A percentile compares a stretch with the other conserved stretches of the same genome.
phyloP scores from a whole-genome alignment of 2,888 invertebrate genomes.

The Agrotis exclamationis region DNA sequence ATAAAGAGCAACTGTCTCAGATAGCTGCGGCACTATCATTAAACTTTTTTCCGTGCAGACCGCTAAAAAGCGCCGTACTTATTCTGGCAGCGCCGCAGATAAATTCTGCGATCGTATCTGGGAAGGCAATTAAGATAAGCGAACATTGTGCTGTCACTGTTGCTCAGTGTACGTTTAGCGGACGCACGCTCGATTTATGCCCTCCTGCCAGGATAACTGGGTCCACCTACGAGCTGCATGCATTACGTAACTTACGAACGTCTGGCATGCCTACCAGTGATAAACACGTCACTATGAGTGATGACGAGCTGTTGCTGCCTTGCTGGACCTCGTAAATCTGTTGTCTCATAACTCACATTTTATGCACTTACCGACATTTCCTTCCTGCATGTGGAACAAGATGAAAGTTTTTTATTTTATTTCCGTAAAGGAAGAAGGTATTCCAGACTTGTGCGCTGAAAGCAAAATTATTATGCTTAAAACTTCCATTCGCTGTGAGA shows the following conservation, averaged over 20 bases:
- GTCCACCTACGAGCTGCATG: conserved; percentile 51
- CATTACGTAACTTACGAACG: conserved; percentile 57
- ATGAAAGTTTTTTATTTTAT: conserved; percentile 42
- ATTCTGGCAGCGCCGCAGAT: conserved; percentile 79
- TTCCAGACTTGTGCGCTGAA: conserved; percentile 30
- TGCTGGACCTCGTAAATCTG: conserved; percentile 52
- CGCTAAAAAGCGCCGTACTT: conserved; percentile 79
- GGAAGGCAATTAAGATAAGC: conserved; percentile 89
- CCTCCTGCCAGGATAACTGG: conserved; percentile 70
- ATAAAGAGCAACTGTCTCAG: conserved; percentile 61
- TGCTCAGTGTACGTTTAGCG: conserved; percentile 81
- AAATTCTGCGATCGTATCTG: conserved; percentile 87
- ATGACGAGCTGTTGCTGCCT: conserved; percentile 58
- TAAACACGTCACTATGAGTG: conserved; percentile 60
- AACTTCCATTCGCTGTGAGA: conserved; percentile 45
- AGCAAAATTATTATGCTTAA: conserved; percentile 53
- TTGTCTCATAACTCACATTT: conserved; percentile 47
- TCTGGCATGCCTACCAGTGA: conserved; percentile 50
- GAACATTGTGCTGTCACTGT: conserved; percentile 85
- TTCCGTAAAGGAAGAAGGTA: conserved; percentile 31
- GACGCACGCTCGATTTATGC: conserved; percentile 78
- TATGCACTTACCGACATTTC: conserved; percentile 47
- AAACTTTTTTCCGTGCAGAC: conserved; percentile 79
- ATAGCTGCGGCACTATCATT: conserved; percentile 76
- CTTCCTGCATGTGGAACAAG: conserved; percentile 34